Conservation (phyloP, 2,888 invertebrate genomes). For the Spodoptera littoralis region DNA sequence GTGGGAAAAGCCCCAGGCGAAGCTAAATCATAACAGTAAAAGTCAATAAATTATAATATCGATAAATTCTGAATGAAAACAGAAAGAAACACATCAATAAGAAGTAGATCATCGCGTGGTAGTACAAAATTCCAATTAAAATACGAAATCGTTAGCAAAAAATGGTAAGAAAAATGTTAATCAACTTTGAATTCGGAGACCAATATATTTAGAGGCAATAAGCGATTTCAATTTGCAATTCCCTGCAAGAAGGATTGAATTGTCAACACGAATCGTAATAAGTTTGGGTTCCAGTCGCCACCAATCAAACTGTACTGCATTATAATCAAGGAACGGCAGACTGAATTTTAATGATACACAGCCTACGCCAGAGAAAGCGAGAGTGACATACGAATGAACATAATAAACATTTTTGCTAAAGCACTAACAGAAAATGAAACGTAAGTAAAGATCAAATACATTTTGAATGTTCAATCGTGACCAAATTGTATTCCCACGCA, state of each 20-base stretch:
- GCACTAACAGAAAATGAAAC: constrained; percentile 66
- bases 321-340: constrained; percentile 54
- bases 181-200: constrained; percentile 41
- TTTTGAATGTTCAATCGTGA: constrained; percentile 53
- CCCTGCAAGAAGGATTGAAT: constrained; percentile 58
- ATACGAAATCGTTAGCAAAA: constrained; percentile 42
- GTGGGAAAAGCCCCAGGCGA: too few species aligned
- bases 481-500: constrained; percentile 59
- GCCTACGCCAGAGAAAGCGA: constrained; percentile 70
- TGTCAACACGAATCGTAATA: constrained; percentile 58
- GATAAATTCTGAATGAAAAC: constrained; percentile 10
- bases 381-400: constrained; percentile 60
- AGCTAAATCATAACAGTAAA: constrained; percentile 18
- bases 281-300: constrained; percentile 56
- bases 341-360: constrained; percentile 68
- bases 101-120: constrained; percentile 34
- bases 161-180: constrained; percentile 41
- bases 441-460: constrained; percentile 51
- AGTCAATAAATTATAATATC: constrained; percentile 11
- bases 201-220: constrained; percentile 40
- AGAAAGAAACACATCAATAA: constrained; percentile 32
- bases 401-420: constrained; percentile 65
- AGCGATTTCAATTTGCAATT: constrained; percentile 47
- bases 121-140: constrained; percentile 41
- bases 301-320: constrained; percentile 58